Conservation (phyloP, 2,797 vertebrate species). For the Strix occidentalis region DNA sequence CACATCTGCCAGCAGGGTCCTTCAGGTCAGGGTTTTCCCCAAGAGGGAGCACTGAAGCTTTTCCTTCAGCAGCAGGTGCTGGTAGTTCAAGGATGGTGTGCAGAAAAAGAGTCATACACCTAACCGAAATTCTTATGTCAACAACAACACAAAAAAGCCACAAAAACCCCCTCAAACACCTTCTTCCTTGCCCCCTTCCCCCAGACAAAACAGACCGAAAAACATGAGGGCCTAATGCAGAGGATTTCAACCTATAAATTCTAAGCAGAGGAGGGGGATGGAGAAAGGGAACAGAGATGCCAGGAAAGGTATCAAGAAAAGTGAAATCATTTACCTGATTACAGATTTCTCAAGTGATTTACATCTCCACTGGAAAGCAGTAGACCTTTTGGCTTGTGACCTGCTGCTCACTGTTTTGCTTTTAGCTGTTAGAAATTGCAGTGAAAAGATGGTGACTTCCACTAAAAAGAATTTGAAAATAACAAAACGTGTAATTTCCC, state of each 20-base stretch:
- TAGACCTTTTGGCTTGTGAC: background rate
- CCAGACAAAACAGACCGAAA: background rate
- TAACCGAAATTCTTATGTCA: background rate
- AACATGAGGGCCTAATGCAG: background rate
- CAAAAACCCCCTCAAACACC: background rate
- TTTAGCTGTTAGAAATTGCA: background rate
- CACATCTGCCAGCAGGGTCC: background rate
- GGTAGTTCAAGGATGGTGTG: background rate
- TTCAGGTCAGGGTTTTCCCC: background rate
- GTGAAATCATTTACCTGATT: background rate
- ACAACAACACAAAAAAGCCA: background rate
- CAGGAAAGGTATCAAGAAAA: background rate
- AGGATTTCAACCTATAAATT: background rate
- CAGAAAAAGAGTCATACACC: background rate
- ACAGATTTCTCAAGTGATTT: background rate
- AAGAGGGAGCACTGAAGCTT: background rate
- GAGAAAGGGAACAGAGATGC: background rate
- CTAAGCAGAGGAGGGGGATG: background rate
- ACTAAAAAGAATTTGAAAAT: background rate
- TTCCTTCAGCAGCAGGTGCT: background rate
- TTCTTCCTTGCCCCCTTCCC: background rate
- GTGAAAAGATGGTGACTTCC: background rate
- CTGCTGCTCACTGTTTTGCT: background rate
- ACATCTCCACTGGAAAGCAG: background rate
- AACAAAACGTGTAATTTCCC: background rate